Base-by-base conservation (phyloP, 1,140 invertebrate species). In the Pseudomyrmex sp. region DNA sequence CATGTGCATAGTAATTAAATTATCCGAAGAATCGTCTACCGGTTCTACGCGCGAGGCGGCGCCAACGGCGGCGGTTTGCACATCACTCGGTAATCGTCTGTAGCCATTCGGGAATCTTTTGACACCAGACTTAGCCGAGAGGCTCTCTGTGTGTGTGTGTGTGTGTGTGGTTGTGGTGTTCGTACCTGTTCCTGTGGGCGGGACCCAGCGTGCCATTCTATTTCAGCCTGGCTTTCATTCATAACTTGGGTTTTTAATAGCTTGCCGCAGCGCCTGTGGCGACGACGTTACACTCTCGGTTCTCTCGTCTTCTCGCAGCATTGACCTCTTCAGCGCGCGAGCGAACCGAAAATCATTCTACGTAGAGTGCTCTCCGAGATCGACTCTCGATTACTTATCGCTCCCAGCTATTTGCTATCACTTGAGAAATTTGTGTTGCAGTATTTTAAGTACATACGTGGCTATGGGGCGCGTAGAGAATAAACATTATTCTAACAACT, bases 201-300 rank as follows among this genome's bases (percentile, higher is more conserved):
- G 92, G 90, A 91, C 92, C 87, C 87, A 86, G 86, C 90, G 85
- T 93, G 91, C 93, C 93, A 93, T 93, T 94, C 93, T 94, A 94
- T 94, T 94, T 94, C 92, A 94, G 92, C 91, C 82, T 88, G 86
- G 91, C 90, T 94, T 94, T 94, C 93, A 94, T 94, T 94, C 93
- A 94, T 94, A 94, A 94, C 91, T 93, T 85, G 88, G 85, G 91
- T 92, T 94, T 94, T 93, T 94, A 93, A 94, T 93, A 94, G 93
- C 92, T 91, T 86, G 79, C 90, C 88, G 88, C 87, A 86, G 74
- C 84, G 87, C 89, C 89, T 85, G 88, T 86, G 82, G 84, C 88
- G 75, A 84, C 70, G 76, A 86, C 72, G 80, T 85, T 73, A 77
- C 61, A 88, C 77, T 83, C 84, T 66, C 88, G 59, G 84, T 87